A percentile compares a stretch with the other conserved stretches of the same genome.
phyloP scores from a whole-genome alignment of 2,888 invertebrate genomes.

The Lycocerus yunnanus region DNA sequence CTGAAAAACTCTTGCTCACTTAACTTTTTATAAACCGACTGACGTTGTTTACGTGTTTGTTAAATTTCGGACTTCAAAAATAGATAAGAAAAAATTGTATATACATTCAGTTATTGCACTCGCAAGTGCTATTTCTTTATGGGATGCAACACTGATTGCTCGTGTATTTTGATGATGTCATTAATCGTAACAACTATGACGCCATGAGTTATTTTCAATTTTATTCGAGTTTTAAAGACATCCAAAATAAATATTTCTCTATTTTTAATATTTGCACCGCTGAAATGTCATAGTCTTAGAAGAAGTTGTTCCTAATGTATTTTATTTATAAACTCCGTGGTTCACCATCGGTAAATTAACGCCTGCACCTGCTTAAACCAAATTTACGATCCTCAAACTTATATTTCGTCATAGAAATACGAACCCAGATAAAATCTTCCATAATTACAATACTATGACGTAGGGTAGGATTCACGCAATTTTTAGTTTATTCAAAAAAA shows the following conservation, averaged over 20 bases:
- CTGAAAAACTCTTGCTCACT: neutral
- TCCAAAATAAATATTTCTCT: slow-evolving; percentile 6
- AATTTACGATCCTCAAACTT: slow-evolving; percentile 6
- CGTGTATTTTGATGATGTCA: neutral
- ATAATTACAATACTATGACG: neutral
- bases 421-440: neutral
- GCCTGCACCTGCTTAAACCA: slow-evolving; percentile 15
- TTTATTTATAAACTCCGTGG: slow-evolving; percentile 19
- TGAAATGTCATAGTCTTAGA: neutral
- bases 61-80: neutral
- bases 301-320: neutral
- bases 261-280: slow-evolving; percentile 5
- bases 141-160: neutral
- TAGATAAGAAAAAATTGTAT: neutral
- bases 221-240: neutral
- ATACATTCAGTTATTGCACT: neutral
- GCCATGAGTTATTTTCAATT: slow-evolving; percentile 12
- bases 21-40: neutral
- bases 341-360: slow-evolving; percentile 13
- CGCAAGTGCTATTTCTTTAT: neutral
- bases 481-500: too few species aligned
- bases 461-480: neutral
- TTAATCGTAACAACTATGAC: slow-evolving; percentile 25
- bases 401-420: neutral
- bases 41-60: neutral